Percentiles rank a stretch among this genome's conserved stretches.
These are phyloP conservation scores for Pteronotus mesoamericanus DNA, from an alignment of 2,797 vertebrate species.

Conservation along the genomic window DNA sequence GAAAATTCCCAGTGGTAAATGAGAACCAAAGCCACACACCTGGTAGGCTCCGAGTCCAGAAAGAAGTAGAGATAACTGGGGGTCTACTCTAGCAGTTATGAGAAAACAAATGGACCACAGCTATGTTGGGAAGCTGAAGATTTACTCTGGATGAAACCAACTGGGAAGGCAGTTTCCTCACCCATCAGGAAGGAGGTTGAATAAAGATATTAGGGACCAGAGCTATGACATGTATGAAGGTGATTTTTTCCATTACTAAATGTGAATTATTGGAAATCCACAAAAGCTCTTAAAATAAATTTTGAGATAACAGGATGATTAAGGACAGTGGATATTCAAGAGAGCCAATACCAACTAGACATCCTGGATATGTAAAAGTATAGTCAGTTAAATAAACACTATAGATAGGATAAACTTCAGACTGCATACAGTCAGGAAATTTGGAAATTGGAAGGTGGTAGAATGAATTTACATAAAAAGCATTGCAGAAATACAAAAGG, in stretches of 20 bases:
- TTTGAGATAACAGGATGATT: background rate
- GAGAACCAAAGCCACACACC: background rate
- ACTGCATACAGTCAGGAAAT: background rate
- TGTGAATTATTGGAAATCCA: background rate
- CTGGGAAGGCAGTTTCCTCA: background rate
- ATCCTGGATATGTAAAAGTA: conserved; percentile 14
- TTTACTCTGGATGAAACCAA: background rate
- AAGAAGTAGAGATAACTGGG: background rate
- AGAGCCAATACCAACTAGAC: background rate
- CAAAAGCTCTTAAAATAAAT: conserved; percentile 6
- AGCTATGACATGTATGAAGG: background rate
- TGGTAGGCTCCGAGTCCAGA: background rate
- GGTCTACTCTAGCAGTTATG: background rate
- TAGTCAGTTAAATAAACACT: background rate
- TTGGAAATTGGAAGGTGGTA: background rate
- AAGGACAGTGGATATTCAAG: background rate
- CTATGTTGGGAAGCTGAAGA: background rate
- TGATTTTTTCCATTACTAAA: background rate
- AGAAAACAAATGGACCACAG: background rate
- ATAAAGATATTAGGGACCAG: background rate
- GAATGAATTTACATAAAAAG: background rate
- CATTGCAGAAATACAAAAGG: background rate
- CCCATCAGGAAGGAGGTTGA: background rate
- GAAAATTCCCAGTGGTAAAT: background rate
- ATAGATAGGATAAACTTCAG: background rate